These are phyloP conservation scores for Nemotelus pantherinus DNA, from an alignment of 2,888 invertebrate genomes.

Conservation along the genomic window DNA sequence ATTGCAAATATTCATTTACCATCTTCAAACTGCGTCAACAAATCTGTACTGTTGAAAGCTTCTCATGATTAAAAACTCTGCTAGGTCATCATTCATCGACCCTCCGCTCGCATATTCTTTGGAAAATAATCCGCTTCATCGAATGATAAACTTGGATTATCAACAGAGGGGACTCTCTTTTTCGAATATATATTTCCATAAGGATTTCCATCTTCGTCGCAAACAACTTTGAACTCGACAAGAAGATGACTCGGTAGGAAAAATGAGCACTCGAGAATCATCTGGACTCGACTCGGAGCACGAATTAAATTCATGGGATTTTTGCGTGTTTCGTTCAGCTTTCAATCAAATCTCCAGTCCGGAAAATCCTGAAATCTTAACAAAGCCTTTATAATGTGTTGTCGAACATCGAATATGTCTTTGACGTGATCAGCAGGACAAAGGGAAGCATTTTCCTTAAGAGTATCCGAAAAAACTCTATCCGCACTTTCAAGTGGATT, in stretches of 20 bases:
- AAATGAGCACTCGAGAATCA: not conserved
- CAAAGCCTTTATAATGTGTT: conserved; percentile 10
- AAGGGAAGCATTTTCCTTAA: not conserved
- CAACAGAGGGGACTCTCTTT: not conserved
- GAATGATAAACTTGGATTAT: not conserved
- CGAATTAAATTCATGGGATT: not conserved
- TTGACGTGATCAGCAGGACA: conserved; percentile 26
- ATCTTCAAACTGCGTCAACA: too few relatives aligned
- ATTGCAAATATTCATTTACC: too few relatives aligned
- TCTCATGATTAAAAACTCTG: not conserved
- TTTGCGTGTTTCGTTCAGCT: not conserved
- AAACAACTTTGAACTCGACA: not conserved
- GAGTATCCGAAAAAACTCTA: conserved; percentile 32
- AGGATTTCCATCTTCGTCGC: not conserved
- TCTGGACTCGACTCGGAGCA: not conserved
- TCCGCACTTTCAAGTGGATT: conserved; percentile 42
- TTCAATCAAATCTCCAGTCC: not conserved
- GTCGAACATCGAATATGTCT: conserved; percentile 11
- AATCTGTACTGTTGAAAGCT: too few relatives aligned
- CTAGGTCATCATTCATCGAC: not conserved
- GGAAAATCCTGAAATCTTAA: not conserved
- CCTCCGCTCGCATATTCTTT: not conserved
- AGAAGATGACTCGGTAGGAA: not conserved
- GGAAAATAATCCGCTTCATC: not conserved
- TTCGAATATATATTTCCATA: not conserved